Evolutionary conservation across 2,888 invertebrate genomes (phyloP), one percentile per base, ranked within the genome.

Genomic region (Hypsopygia costalis): DNA sequence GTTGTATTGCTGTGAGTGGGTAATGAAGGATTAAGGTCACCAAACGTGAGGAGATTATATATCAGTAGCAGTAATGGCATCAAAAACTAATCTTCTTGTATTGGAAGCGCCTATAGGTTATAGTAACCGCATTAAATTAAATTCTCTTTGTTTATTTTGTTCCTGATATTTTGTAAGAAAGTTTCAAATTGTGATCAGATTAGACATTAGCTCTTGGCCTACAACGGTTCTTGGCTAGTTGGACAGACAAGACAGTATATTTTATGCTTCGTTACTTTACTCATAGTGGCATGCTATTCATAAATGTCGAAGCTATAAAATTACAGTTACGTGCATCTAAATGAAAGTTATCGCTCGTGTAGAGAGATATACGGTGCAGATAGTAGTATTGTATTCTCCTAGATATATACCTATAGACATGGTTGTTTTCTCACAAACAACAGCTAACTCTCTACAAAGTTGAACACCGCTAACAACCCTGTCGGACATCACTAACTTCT

Each of bases 271-370:
- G 38, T 40, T 30, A 41, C 44, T 37, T 40, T 42, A 31, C 25
- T 39, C 34, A 33, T 20, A 33, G 28, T 36, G 34, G 22, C 34
- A 45, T 38, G 34, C 42, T 31, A 47, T 43, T 45, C 49, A 42
- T 43, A 42, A 47, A 46, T 46, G 50, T 50, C 50, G 42, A 46
- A 43, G 43, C 48, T 40, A 44, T 49, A 46, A 49, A 45, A 41
- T 49, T 46, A 45, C 43, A 42, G 42, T 36, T 42, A 36, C 27
- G 37, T 40, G 16, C 41, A 41, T 10, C 25, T 27, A 44, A 47
- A 44, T 36, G 47, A 48, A 44, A 45, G 47, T 16, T 16, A 16
- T 16, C 16, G 16, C 38, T 11, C 9, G 29, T 29, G 9, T 9
- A 29, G 9, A 29, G 9, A 9, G 29, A 16, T 16, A 16, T 16